Conservation (phyloP, 2,797 vertebrate genomes). For the Avahi laniger region DNA sequence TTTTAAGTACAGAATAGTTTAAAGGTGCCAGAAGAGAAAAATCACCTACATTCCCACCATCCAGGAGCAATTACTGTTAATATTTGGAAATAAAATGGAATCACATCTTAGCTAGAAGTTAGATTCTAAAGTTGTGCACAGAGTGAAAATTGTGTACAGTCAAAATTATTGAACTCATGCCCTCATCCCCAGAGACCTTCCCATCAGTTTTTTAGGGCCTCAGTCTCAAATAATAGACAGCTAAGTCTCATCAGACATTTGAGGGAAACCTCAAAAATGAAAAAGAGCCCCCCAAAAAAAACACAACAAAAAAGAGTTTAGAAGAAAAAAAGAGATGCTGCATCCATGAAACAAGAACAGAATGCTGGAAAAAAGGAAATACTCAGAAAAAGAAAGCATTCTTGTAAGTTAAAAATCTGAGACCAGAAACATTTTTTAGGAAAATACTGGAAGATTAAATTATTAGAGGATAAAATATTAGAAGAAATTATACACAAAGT, state of each 20-base stretch:
- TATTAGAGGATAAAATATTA: neutral
- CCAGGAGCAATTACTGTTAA: conserved; percentile 3
- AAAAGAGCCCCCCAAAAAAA: neutral
- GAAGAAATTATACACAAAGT: neutral
- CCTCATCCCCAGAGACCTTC: neutral
- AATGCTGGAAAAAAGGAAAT: neutral
- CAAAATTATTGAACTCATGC: neutral
- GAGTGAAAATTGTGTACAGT: neutral
- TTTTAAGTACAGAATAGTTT: neutral
- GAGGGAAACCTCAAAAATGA: neutral
- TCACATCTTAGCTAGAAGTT: neutral
- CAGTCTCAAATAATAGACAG: neutral
- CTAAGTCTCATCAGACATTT: neutral
- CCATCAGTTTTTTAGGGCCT: neutral
- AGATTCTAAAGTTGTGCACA: neutral
- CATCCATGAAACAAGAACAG: conserved; percentile 3
- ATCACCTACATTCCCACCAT: neutral
- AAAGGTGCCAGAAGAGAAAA: neutral
- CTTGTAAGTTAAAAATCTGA: neutral
- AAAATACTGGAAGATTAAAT: neutral
- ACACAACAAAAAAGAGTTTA: neutral
- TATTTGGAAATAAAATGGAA: neutral
- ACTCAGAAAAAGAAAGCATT: neutral
- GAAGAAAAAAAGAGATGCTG: neutral
- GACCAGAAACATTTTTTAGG: neutral